A percentile compares a stretch with the other conserved stretches of the same genome.
These are phyloP conservation scores for Acanthornis magna DNA, from an alignment of 2,797 vertebrate genomes.

Conservation along the genomic window DNA sequence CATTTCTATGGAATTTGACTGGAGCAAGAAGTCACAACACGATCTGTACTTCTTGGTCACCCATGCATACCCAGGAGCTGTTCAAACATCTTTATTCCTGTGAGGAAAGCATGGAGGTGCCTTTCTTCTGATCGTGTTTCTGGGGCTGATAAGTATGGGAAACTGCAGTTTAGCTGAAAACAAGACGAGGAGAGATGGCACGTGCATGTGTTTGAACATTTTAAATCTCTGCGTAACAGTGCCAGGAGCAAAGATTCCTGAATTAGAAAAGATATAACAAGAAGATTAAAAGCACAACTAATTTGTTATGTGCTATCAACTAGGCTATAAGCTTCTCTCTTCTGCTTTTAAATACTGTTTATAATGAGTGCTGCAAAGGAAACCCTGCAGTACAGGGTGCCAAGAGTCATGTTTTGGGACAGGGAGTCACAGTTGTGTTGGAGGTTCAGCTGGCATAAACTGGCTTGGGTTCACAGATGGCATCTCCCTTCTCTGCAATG, in stretches of 20 bases:
- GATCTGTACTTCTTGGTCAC: not conserved
- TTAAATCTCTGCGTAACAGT: not conserved
- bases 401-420: not conserved
- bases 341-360: not conserved
- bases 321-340: not conserved
- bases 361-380: not conserved
- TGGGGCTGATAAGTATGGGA: not conserved
- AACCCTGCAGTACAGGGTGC: not conserved
- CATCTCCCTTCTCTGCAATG: not conserved
- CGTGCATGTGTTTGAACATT: not conserved
- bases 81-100: not conserved
- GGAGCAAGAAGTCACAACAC: slow-evolving; percentile 2
- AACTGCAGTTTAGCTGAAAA: not conserved
- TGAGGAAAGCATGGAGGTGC: not conserved
- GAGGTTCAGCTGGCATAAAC: not conserved
- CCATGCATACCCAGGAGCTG: not conserved
- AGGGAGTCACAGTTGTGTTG: not conserved
- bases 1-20: slow-evolving; percentile 5
- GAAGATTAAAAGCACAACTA: not conserved
- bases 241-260: not conserved
- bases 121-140: not conserved
- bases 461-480: not conserved
- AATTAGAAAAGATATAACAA: not conserved
- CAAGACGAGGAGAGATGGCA: not conserved
- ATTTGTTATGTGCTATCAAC: not conserved